phyloP scores from a whole-genome alignment of 2,888 invertebrate genomes.

The Tetheella fluctuosa region DNA sequence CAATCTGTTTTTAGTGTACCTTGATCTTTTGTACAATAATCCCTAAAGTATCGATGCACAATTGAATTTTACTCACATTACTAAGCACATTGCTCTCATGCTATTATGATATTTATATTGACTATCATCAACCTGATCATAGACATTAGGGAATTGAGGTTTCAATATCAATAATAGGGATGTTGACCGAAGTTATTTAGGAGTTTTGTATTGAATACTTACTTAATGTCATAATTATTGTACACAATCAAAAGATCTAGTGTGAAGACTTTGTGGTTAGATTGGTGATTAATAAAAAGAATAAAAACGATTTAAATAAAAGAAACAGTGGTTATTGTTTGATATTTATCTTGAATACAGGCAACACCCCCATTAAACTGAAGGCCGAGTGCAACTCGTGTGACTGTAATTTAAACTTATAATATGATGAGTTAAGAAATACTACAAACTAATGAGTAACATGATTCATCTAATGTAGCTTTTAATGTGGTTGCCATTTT shows the following conservation, averaged over 20 bases:
- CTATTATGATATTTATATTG: no score
- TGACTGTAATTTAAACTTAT: not conserved
- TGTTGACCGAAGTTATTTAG: no score
- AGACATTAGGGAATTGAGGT: not conserved
- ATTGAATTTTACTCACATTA: not conserved
- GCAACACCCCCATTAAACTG: not conserved
- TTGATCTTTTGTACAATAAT: constrained; percentile 3
- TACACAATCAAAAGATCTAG: no score
- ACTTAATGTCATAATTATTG: no score
- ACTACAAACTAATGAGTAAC: not conserved
- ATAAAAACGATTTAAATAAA: no score
- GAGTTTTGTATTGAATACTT: no score
- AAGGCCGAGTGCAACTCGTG: not conserved
- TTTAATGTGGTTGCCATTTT: not conserved
- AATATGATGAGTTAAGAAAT: not conserved
- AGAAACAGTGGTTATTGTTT: no score
- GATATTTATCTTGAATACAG: no score
- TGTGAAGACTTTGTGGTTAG: no score
- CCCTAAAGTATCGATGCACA: not conserved
- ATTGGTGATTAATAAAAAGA: no score
- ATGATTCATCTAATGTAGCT: not conserved
- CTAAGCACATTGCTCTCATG: not conserved
- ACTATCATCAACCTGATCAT: no score
- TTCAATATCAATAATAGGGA: not conserved
- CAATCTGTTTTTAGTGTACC: constrained; percentile 25